phyloP scores from a whole-genome alignment of 2,888 invertebrate species.

The Panzeria rudis region DNA sequence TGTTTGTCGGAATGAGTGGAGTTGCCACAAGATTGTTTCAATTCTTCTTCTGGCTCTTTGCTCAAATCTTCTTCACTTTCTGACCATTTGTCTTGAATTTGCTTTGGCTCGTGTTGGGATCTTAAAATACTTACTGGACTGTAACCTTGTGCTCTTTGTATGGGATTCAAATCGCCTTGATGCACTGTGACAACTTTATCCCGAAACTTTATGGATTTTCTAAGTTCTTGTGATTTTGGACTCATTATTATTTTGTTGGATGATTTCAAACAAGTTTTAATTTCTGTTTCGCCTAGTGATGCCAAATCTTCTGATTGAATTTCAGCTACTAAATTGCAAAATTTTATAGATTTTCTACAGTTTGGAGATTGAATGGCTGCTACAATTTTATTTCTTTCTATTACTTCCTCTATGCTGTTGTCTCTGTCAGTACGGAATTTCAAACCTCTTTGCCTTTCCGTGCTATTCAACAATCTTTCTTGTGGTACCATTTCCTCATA shows the following conservation, averaged over 20 bases:
- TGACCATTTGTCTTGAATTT: neutral
- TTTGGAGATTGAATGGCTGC: conserved; percentile 1
- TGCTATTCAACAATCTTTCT: neutral
- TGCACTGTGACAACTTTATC: conserved; percentile 76
- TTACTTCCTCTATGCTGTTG: conserved; percentile 28
- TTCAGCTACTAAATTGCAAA: conserved; percentile 74
- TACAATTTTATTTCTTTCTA: neutral
- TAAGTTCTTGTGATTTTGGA: conserved; percentile 40
- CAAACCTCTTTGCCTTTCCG: conserved; percentile 51
- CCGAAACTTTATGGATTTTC: conserved; percentile 77
- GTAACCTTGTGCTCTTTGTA: conserved; percentile 63
- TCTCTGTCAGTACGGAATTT: conserved; percentile 23
- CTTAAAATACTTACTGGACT: conserved; percentile 70
- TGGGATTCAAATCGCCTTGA: conserved; percentile 61
- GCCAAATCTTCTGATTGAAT: conserved; percentile 70
- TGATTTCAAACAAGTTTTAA: conserved; percentile 39
- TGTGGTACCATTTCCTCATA: conserved; percentile 64
- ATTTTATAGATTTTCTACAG: conserved; percentile 76
- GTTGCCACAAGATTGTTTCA: neutral
- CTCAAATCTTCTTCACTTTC: neutral
- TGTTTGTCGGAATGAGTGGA: neutral
- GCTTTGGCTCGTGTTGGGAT: conserved; percentile 2
- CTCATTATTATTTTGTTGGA: neutral
- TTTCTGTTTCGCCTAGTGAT: neutral
- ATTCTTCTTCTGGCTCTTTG: neutral